A percentile compares a stretch with the other conserved stretches of the same genome.
Conservation (phyloP, 2,797 vertebrate genomes). For the Lerista edwardsae region DNA sequence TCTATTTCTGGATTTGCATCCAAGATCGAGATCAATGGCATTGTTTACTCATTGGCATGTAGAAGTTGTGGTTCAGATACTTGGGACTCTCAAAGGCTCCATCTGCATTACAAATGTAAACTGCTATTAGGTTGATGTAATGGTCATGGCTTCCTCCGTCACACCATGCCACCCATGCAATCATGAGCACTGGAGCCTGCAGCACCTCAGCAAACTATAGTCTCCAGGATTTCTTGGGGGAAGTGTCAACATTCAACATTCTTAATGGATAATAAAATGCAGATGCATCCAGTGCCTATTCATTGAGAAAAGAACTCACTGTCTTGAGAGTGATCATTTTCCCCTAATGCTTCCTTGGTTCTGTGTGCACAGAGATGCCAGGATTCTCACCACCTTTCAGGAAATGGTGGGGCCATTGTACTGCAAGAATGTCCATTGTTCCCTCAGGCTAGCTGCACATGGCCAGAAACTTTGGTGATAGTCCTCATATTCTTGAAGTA, state of each 20-base stretch:
- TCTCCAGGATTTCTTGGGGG: no score
- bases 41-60: background rate
- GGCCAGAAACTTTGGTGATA: background rate
- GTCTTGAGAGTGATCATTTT: background rate
- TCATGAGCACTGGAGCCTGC: background rate
- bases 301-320: background rate
- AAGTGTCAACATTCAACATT: no score
- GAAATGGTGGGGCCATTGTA: background rate
- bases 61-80: background rate
- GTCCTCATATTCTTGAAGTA: background rate
- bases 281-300: no score
- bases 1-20: background rate
- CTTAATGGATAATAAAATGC: no score
- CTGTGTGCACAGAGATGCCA: background rate
- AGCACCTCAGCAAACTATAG: no score
- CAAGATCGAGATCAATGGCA: background rate
- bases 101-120: slow-evolving; percentile 12
- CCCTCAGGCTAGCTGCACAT: background rate
- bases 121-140: background rate
- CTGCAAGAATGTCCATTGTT: background rate
- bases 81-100: background rate
- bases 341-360: background rate
- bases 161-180: no score
- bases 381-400: background rate
- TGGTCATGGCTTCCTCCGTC: background rate